Conservation (phyloP, 2,888 invertebrate species). For the Epirrhoe tristata region DNA sequence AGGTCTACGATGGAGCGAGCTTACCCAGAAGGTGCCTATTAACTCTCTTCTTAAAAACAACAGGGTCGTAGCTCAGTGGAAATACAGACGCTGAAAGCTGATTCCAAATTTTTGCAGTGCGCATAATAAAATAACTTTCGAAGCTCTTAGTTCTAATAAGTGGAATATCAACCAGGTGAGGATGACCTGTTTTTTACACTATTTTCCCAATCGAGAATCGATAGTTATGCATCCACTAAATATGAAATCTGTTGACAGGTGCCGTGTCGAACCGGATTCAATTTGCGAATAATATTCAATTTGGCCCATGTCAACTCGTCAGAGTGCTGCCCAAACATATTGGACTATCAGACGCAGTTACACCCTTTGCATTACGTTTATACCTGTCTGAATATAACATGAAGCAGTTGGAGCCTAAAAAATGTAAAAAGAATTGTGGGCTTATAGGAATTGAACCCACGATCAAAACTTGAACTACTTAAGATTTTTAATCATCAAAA, state of each 20-base stretch:
- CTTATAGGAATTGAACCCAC: background rate
- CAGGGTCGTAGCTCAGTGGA: too few relatives aligned
- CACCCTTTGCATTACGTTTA: constrained; percentile 37
- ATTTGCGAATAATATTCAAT: constrained; percentile 77
- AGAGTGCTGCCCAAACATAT: constrained; percentile 58
- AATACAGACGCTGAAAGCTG: too few relatives aligned
- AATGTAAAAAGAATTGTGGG: background rate
- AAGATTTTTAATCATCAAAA: background rate
- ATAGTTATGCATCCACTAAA: constrained; percentile 50
- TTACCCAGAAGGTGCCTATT: too few relatives aligned
- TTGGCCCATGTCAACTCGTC: constrained; percentile 64
- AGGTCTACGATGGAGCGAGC: too few relatives aligned
- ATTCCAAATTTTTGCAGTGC: too few relatives aligned
- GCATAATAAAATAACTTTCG: too few relatives aligned
- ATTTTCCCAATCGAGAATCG: constrained; percentile 41
- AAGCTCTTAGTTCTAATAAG: too few relatives aligned
- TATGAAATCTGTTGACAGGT: constrained; percentile 66
- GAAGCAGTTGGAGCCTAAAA: constrained; percentile 11
- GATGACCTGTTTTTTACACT: too few relatives aligned
- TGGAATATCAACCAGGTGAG: too few relatives aligned
- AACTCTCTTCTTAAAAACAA: too few relatives aligned
- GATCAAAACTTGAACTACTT: background rate
- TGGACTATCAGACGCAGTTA: constrained; percentile 48
- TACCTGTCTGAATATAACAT: constrained; percentile 36
- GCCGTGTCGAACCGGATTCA: constrained; percentile 60